Evolutionary conservation across 2,797 vertebrate species (phyloP), one percentile per base, ranked within the genome.

Genomic region (Delichon dasypus): DNA sequence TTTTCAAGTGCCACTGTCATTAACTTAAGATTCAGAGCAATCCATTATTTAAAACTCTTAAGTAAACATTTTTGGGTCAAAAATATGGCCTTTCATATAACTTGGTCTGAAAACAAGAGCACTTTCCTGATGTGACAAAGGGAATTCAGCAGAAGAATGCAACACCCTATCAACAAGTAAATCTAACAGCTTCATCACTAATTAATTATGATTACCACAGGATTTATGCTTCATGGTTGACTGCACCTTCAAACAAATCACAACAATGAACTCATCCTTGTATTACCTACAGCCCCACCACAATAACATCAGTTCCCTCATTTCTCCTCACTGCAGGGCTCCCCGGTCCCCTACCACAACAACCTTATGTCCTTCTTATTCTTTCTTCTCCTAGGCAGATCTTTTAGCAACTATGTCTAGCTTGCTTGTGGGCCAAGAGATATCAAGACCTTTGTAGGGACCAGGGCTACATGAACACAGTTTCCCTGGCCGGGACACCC

Each of bases 1-100:
- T 94, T 92, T 95, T 89, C 89, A 92, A 94, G 82, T 84, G 73
- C 87, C 90, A 94, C 81, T 92, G 73, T 75, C 91, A 70, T 91
- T 94, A 93, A 94, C 67, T 73, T 90, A 91, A 89, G 80, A 93
- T 86, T 76, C 38, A 86, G 61, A 68, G 13, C 48, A 85, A 92
- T 84, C 45, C 16, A 22, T 88, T 85, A 92, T 70, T 81, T 91
- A 83, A 88, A 86, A n/a, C 57, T 13, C 15, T 90, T 91, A 86
- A 23, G 10, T 65, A 93, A 91, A 89, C 16, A 14, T 85, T 86
- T 89, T 91, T 19, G 51, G 76, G 85, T 84, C 70, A 84, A 84
- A 88, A 91, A 88, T 19, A 57, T 25, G 72, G 76, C 36, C 57
- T 86, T 91, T 75, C 53, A 30, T 80, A 70, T 51, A 89, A 55